phyloP scores from a whole-genome alignment of 2,888 invertebrate species.

The Drosophila helvetica region DNA sequence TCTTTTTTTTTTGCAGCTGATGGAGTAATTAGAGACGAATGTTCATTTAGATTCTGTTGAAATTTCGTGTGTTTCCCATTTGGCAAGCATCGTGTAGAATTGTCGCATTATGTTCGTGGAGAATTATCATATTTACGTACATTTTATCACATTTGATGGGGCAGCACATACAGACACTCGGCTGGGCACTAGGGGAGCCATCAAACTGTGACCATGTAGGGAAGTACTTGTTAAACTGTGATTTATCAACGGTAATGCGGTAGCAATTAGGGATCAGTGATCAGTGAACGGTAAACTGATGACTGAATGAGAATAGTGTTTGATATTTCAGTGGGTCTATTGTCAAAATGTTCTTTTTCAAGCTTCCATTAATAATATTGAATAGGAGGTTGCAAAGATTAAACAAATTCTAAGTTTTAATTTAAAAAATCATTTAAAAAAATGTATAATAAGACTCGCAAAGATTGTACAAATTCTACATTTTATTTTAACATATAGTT shows the following conservation, averaged over 20 bases:
- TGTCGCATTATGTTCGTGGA: constrained; percentile 32
- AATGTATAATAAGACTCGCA: no score
- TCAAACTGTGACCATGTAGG: constrained; percentile 38
- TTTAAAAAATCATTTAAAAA: no score
- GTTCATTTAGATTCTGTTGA: constrained; percentile 10
- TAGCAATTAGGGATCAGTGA: constrained; percentile 9
- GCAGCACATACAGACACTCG: background rate
- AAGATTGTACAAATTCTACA: no score
- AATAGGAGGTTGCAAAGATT: no score
- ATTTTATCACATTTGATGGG: constrained; percentile 37
- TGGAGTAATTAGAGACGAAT: constrained; percentile 39
- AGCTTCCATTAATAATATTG: no score
- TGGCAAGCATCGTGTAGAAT: constrained; percentile 32
- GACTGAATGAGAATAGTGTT: background rate
- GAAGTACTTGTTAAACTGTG: constrained; percentile 18
- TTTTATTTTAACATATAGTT: no score
- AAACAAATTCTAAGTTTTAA: no score
- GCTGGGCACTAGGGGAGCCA: constrained; percentile 29
- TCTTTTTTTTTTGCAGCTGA: constrained; percentile 12
- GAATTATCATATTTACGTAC: constrained; percentile 42
- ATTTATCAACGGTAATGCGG: constrained; percentile 15
- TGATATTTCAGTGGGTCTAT: background rate
- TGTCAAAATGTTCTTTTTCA: no score
- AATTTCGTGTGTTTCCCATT: constrained; percentile 23
- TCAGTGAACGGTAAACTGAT: background rate